These are phyloP conservation scores for Muscicapa adusta DNA, from an alignment of 2,113 vertebrate species.

Conservation along the genomic window DNA sequence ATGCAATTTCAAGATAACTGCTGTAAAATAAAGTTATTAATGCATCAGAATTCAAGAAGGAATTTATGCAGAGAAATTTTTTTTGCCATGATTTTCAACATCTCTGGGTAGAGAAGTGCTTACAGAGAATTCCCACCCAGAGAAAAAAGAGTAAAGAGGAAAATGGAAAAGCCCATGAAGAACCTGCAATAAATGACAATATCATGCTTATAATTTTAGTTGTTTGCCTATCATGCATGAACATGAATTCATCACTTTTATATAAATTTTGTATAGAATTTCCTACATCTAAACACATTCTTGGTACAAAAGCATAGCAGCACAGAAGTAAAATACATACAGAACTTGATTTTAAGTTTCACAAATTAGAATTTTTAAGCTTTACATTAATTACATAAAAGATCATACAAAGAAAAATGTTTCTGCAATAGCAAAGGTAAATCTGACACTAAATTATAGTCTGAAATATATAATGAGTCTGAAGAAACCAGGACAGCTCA, in stretches of 20 bases:
- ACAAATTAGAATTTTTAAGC: neutral
- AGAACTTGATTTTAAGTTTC: neutral
- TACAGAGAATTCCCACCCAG: neutral
- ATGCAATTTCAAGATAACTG: neutral
- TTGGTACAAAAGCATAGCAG: neutral
- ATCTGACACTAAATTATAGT: neutral
- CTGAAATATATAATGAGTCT: neutral
- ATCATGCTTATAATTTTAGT: neutral
- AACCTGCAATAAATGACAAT: neutral
- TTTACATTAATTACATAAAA: neutral
- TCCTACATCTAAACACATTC: neutral
- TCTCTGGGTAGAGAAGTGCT: neutral
- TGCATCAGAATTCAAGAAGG: neutral
- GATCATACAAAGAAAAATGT: neutral
- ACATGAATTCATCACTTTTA: neutral
- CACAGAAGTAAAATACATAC: neutral
- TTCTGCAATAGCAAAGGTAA: neutral
- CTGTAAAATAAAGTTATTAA: neutral
- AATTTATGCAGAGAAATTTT: neutral
- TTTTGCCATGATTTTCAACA: neutral
- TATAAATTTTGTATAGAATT: neutral
- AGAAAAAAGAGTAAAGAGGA: neutral
- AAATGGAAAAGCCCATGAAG: neutral
- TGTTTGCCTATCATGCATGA: neutral
- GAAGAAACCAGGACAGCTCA: neutral